Percentiles rank a stretch among this genome's conserved stretches.
phyloP scores from a whole-genome alignment of 2,113 vertebrate genomes.

The Coturnix japonica region DNA sequence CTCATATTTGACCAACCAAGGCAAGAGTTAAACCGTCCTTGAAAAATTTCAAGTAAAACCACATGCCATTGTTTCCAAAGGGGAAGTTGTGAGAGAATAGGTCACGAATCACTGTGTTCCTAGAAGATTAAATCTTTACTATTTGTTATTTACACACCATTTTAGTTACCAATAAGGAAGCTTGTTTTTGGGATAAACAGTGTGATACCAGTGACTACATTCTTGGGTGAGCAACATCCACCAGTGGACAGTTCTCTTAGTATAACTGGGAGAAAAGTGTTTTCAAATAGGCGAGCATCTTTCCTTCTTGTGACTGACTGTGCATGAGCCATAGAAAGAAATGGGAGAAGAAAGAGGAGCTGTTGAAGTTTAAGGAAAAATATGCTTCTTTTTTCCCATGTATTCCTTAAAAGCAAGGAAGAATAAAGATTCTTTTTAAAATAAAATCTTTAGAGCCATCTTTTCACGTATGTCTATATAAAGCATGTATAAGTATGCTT shows the following conservation, averaged over 20 bases:
- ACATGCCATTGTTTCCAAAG: slow-evolving; percentile 25
- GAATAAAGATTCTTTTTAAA: accelerated
- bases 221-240: background rate
- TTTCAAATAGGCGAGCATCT: background rate
- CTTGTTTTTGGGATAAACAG: background rate
- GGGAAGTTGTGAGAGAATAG: slow-evolving; percentile 47
- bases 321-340: background rate
- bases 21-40: slow-evolving; percentile 42
- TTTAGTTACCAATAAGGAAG: slow-evolving; percentile 10
- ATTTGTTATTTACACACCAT: background rate
- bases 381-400: accelerated
- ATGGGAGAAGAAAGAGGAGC: background rate
- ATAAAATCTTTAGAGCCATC: background rate
- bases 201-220: background rate
- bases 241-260: background rate
- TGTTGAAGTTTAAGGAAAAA: background rate
- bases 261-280: background rate
- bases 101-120: slow-evolving; percentile 59
- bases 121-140: slow-evolving; percentile 27
- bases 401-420: background rate
- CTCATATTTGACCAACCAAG: background rate
- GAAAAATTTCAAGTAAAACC: slow-evolving; percentile 63
- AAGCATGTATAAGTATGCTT: background rate
- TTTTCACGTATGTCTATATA: background rate
- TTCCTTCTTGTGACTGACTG: background rate